Conservation (phyloP, 2,888 invertebrate genomes). For the Tribolium freemani region DNA sequence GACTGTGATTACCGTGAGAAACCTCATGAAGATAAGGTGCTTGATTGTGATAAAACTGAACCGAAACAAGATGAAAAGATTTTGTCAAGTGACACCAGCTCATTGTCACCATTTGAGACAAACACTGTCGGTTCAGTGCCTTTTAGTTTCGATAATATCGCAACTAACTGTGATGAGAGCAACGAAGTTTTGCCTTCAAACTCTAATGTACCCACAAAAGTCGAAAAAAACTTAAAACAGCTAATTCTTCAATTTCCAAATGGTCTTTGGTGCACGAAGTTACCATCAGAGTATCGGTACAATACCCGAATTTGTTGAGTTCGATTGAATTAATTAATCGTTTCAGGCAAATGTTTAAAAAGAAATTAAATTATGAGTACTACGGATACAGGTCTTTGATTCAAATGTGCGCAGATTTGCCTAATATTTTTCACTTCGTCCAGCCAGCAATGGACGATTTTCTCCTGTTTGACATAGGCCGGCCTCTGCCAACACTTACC, state of each 20-base stretch:
- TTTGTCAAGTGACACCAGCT: no score
- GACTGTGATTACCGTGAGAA: no score
- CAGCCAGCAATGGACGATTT: slow-evolving; percentile 60
- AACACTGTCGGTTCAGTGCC: no score
- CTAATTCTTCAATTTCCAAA: slow-evolving; percentile 65
- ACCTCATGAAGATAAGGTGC: no score
- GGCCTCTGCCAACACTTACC: neutral
- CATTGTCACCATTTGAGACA: no score
- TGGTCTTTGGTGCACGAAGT: slow-evolving; percentile 70
- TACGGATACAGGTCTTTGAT: slow-evolving; percentile 61
- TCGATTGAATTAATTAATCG: neutral
- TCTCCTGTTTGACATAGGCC: slow-evolving; percentile 60
- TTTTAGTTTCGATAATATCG: no score
- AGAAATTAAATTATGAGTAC: slow-evolving; percentile 55
- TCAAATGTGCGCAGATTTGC: slow-evolving; percentile 59
- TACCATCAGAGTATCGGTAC: slow-evolving; percentile 57
- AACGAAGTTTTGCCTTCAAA: neutral
- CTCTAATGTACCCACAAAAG: slow-evolving; percentile 53
- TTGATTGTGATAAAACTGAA: no score
- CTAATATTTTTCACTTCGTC: slow-evolving; percentile 59
- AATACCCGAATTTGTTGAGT: neutral
- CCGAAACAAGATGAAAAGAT: no score
- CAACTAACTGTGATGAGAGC: no score
- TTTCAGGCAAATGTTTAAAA: slow-evolving; percentile 56
- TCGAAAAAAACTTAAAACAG: slow-evolving; percentile 57